phyloP scores from a whole-genome alignment of 2,888 invertebrate species.

The Drosophila austrosaltans region DNA sequence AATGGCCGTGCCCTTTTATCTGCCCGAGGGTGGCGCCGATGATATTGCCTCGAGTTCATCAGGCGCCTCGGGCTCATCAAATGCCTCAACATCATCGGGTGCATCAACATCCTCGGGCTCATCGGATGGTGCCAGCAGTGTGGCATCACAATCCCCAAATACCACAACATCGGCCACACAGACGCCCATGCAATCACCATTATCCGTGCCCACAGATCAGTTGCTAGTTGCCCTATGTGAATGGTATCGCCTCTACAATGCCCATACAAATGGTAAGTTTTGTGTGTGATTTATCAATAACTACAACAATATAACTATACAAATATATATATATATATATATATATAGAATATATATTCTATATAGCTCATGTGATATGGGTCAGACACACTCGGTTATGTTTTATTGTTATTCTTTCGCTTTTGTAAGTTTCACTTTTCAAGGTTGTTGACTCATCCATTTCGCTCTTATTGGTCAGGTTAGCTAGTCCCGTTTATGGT shows the following conservation, averaged over 20 bases:
- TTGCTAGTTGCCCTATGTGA: conserved; percentile 83
- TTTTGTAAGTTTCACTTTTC: conserved; percentile 56
- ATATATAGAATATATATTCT: not conserved
- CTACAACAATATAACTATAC: not conserved
- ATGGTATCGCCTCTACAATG: conserved; percentile 77
- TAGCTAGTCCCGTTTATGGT: conserved; percentile 20
- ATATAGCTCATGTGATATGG: conserved; percentile 42
- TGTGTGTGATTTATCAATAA: not conserved
- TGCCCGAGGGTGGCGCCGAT: conserved; percentile 83
- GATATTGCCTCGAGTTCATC: conserved; percentile 75
- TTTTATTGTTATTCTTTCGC: conserved; percentile 51
- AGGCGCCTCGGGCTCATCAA: conserved; percentile 59
- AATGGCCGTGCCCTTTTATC: conserved; percentile 84
- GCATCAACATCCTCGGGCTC: conserved; percentile 55
- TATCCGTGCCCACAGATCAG: conserved; percentile 78
- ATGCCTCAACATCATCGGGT: conserved; percentile 53
- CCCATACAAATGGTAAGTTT: conserved; percentile 75
- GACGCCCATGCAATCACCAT: conserved; percentile 80
- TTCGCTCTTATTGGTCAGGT: conserved; percentile 20
- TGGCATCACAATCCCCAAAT: conserved; percentile 81
- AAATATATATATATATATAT: not conserved
- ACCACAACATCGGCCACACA: conserved; percentile 82
- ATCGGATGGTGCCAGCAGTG: conserved; percentile 73
- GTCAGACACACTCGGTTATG: conserved; percentile 55
- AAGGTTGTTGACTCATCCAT: conserved; percentile 62